Conservation (phyloP, 2,888 invertebrate species). For the Melinaea marsaeus region DNA sequence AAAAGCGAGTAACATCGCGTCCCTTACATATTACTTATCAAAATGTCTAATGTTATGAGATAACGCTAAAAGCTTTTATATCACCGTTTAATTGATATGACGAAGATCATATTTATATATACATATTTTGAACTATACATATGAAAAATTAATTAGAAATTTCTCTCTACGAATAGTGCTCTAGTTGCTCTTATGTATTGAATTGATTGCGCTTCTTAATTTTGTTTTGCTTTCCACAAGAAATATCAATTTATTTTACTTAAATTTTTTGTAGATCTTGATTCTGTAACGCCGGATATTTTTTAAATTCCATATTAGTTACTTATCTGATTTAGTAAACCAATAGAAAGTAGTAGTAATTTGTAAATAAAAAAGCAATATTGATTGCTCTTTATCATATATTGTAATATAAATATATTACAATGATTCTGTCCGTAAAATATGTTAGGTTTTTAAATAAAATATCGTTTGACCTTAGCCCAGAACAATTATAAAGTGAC, state of each 20-base stretch:
- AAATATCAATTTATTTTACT: no score
- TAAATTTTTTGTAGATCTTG: no score
- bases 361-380: background rate
- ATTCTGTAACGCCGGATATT: no score
- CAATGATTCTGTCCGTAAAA: no score
- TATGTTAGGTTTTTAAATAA: conserved; percentile 3
- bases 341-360: no score
- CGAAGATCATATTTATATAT: background rate
- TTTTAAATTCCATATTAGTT: no score
- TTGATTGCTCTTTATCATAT: background rate
- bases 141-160: background rate
- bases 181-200: no score
- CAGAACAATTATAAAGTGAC: conserved; percentile 31
- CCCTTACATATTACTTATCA: background rate
- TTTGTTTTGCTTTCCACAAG: no score
- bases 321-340: no score
- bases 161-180: background rate
- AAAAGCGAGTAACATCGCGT: background rate
- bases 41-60: conserved; percentile 7
- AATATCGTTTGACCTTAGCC: conserved; percentile 27
- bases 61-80: conserved; percentile 27
- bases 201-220: no score
- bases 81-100: conserved; percentile 3
- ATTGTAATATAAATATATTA: background rate
- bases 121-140: background rate